Base-by-base conservation (phyloP, 1,140 invertebrate species). In the Littorina saxatilis region DNA sequence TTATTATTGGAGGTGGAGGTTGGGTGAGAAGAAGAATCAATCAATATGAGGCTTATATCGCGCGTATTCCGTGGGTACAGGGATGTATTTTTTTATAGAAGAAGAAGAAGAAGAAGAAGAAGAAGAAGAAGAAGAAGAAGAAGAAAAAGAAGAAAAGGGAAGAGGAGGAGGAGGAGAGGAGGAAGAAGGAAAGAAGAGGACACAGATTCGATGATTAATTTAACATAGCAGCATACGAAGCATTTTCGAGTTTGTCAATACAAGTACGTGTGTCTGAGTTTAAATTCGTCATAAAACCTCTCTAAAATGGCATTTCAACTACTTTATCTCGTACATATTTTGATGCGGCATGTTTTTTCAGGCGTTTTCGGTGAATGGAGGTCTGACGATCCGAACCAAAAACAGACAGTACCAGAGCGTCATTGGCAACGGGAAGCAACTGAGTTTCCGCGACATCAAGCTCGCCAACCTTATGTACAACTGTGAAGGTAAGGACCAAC, bases 361-460 rank as follows among this genome's bases (percentile, higher is more conserved):
- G 80, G 83, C 80, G 2, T 87, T 87, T 73, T 78, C 82, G 15
- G 35, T 32, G 20, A 86, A 85, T 50, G 84, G 84, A 20, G 29
- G 61, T 63, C 63, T 70, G 13, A 89, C 88, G 9, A 87, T 90
- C 35, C 32, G 61, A 7, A 88, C 88, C 0, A 74, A 76, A n/a
- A 76, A 88, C 47, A 32, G 52, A 15, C 37, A 35, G 4, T 87
- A 82, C 39, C 87, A 89, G 52, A 82, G 84, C 37, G 70, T 82
- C 17, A 90, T 90, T 27, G 88, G 88, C 52, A 87, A 85, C 43
- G 52, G 82, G 20, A 23, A 61, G 11, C 84, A 83, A 4, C 80
- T 88, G 23, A 90, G 88, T 77, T 90, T 89, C 68, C 9, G 77
- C 32, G 88, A 90, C 75, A 84, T 90, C 47, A 87, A 86, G 80